phyloP scores from a whole-genome alignment of 2,113 vertebrate genomes.

The Gopherus evgoodei region DNA sequence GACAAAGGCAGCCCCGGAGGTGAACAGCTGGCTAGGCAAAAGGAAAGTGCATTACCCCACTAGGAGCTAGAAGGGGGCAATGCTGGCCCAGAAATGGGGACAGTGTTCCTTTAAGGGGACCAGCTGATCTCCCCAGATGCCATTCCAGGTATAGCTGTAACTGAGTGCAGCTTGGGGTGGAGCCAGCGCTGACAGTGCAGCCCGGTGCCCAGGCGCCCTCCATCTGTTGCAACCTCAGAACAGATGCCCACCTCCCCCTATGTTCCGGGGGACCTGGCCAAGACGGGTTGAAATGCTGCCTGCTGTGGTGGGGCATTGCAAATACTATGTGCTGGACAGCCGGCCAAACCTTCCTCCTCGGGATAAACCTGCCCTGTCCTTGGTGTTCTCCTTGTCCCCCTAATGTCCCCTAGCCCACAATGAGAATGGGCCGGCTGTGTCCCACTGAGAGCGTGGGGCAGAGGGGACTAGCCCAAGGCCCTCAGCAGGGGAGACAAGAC shows the following conservation, averaged over 20 bases:
- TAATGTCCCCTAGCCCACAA: fast-evolving
- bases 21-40: neutral
- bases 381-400: fast-evolving
- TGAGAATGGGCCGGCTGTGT: fast-evolving
- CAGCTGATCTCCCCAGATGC: neutral
- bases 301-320: neutral
- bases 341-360: neutral
- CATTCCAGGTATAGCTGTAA: conserved; percentile 25
- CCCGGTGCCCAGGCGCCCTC: neutral
- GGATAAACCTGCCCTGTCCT: neutral
- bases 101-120: fast-evolving
- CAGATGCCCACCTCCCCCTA: neutral
- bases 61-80: neutral
- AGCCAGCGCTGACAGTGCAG: neutral
- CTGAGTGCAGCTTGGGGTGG: neutral
- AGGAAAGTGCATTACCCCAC: neutral
- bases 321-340: neutral
- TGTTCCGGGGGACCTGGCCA: neutral
- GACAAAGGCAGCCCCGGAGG: too few species aligned
- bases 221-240: conserved; percentile 34
- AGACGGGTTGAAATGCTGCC: fast-evolving
- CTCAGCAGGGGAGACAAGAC: neutral
- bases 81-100: fast-evolving
- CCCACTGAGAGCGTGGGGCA: neutral
- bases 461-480: neutral